Evolutionary conservation across 37 sponge, comb jelly and placozoan genomes (phyloP), one percentile per base, ranked within the genome.

Genomic region (Halichondria panicea): DNA sequence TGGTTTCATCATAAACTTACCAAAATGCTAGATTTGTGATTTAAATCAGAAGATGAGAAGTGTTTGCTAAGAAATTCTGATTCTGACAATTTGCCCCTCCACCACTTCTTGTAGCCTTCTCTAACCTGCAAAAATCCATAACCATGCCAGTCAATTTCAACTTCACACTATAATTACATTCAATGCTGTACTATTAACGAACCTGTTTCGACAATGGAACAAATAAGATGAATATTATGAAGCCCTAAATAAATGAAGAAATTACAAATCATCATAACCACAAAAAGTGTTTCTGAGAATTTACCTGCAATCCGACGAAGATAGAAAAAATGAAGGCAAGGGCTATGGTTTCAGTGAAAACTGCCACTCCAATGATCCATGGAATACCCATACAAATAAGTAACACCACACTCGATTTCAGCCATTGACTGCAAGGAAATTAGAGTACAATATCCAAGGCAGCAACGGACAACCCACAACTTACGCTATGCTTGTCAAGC

Each of bases 341-440:
- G 2, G 75, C 28, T 21, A 83, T 38, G 0, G 54, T 44, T 34
- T 54, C 56, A 44, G 70, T 66, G 27, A 89, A 78, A 1, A 43
- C 42, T 12, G 83, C 25, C 32, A 89, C 32, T 30, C 83, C 83
- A 61, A 78, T 45, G 22, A 89, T 61, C 84, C 84, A 89, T 8
- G 78, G 59, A 31, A 89, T 78, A 0, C 89, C 89, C 77, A 89
- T 71, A 43, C 78, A 50, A 39, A 82, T 48, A 5, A 79, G 36
- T 11, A 89, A 63, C 25, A 84, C 74, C 0, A 85, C 40, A 24
- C 48, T 42, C n/a, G 57, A 62, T 58, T 78, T 85, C 48, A 85
- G 43, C 86, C 86, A 85, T 28, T 72, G 73, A n/a, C 86, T 85
- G 46, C 1, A 65, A 55, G 39, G 11, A 7, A 36, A 66, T 11